Evolutionary conservation across 2,113 vertebrate species (phyloP).

Genomic region (Megalops atlanticus): DNA sequence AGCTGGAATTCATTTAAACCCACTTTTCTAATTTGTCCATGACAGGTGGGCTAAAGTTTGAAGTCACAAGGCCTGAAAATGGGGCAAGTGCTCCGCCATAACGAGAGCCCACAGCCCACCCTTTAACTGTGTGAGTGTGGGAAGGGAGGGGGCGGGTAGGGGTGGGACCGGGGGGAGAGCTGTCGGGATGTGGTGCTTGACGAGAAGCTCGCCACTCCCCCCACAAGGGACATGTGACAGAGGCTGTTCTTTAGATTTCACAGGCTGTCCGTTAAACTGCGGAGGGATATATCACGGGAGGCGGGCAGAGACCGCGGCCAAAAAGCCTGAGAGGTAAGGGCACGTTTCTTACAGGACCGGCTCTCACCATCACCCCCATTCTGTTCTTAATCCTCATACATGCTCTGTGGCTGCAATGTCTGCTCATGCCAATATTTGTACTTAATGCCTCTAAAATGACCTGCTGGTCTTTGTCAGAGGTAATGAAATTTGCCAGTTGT

Average conservation of each 20-base stretch:
- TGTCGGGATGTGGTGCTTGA: conserved; percentile 20
- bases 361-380: conserved; percentile 26
- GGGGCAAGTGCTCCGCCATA: conserved; percentile 6
- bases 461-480: conserved; percentile 16
- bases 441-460: not conserved
- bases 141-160: not conserved
- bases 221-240: conserved; percentile 89
- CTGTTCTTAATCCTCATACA: conserved; percentile 19
- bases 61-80: not conserved
- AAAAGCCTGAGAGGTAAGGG: conserved; percentile 86
- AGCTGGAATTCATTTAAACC: not conserved
- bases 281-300: conserved; percentile 80
- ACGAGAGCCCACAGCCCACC: conserved; percentile 6
- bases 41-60: conserved; percentile 15
- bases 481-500: not conserved
- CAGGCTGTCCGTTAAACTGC: conserved; percentile 87
- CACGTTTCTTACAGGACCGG: conserved; percentile 76
- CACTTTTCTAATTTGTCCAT: not conserved
- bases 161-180: not conserved
- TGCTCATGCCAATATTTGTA: conserved; percentile 13
- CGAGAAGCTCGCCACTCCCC: conserved; percentile 56
- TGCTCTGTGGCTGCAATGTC: conserved; percentile 21
- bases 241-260: conserved; percentile 95
- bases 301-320: conserved; percentile 79
- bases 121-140: not conserved